Evolutionary conservation across 2,797 vertebrate genomes (phyloP).

Genomic region (Ficedula albicollis): DNA sequence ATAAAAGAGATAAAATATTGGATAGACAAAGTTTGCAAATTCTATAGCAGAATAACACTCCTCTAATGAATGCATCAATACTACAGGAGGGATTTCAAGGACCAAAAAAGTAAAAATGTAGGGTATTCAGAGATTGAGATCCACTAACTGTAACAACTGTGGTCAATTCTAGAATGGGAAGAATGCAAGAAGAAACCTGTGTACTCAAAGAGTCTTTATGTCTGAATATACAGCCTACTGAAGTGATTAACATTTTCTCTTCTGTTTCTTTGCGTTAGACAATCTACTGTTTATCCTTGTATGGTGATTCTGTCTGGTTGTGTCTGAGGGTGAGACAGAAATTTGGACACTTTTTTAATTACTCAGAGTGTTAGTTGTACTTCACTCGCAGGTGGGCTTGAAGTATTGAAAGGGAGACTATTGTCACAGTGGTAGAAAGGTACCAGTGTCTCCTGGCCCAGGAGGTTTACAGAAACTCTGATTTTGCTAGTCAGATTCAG

Average conservation of each 20-base stretch:
- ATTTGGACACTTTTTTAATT: background rate
- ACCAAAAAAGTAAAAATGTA: background rate
- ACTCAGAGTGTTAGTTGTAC: background rate
- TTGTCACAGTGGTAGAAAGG: background rate
- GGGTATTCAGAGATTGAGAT: background rate
- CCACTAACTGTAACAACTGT: background rate
- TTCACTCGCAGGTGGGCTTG: background rate
- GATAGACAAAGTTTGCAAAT: background rate
- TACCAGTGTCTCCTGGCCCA: fast-evolving
- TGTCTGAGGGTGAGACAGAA: background rate
- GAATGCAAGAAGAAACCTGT: background rate
- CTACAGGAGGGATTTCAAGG: background rate
- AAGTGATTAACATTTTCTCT: background rate
- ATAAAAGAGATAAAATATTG: background rate
- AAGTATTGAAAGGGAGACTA: background rate
- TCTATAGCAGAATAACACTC: background rate
- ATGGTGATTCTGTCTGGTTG: background rate
- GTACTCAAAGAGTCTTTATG: background rate
- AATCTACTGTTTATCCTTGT: background rate
- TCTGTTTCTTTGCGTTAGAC: background rate
- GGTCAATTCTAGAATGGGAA: background rate
- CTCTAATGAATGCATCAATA: background rate
- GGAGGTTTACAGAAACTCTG: background rate
- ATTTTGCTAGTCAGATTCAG: background rate
- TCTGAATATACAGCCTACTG: background rate